Base-by-base conservation (phyloP, 2,797 vertebrate genomes). In the Oreochromis mossambicus region DNA sequence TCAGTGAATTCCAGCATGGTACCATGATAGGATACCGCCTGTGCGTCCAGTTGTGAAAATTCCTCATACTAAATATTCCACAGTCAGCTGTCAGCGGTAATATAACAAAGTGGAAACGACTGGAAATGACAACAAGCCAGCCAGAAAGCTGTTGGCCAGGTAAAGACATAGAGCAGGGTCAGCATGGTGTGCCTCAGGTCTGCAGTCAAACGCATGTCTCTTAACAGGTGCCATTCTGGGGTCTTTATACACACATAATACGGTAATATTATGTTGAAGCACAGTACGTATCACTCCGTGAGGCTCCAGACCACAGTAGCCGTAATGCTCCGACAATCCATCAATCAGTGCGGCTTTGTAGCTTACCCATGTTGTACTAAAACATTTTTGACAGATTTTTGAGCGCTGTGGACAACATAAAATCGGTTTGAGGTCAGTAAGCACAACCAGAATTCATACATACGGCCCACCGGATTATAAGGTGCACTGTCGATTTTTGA, bases 341-440 rank as follows among this genome's bases (percentile, higher is more conserved):
- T 15, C 26, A 56, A 29, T 8, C 5, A 8, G 1, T 29, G 54
- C 8, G 1, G 14, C 1, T 56, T 56, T 1, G 1, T 56, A 56
- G 55, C 26, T 29, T 56, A 29, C 3, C 55, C 17, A 56, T 9
- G 54, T 56, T 4, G 2, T 56, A 56, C 26, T 56, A 29, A 56
- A 56, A 56, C 26, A 56, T 56, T 56, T 56, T 56, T 56, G 54
- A 56, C 24, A 56, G 14, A 29, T 56, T 56, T 14, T 15, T 17
- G 54, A 56, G 54, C 7, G 26, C 8, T 1, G 26, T 15, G 26
- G 17, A 32, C 1, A 0, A 56, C 55, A 56, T 17, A 56, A 56
- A 56, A 56, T 56, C 1, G 5, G 14, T 51, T 51, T 51, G 19
- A 51, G 50, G 19, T 51, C 19, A 51, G 50, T 51, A 51, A 51